Evolutionary conservation across 2,888 invertebrate species (phyloP).

Genomic region (Eurois occulta): DNA sequence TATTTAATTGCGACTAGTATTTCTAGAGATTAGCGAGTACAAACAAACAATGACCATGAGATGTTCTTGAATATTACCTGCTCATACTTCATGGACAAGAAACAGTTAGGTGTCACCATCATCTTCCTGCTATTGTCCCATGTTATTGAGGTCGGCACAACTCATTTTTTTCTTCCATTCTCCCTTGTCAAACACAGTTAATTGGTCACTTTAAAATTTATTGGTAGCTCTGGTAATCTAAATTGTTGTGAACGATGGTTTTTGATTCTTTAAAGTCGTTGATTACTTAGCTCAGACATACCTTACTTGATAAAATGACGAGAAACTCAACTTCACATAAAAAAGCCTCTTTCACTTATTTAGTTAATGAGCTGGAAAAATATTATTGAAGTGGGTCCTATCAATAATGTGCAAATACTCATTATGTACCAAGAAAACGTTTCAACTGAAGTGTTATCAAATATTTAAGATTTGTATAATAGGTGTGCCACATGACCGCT

Average conservation of each 20-base stretch:
- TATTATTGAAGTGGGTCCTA: background rate
- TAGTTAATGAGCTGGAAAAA: conserved; percentile 12
- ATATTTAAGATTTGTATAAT: conserved; percentile 21
- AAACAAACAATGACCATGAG: no score
- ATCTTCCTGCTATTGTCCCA: no score
- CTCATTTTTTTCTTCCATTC: no score
- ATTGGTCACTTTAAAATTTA: no score
- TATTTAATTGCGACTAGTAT: no score
- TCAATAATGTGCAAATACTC: background rate
- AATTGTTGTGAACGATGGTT: background rate
- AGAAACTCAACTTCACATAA: conserved; percentile 14
- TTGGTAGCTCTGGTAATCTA: no score
- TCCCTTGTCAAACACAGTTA: no score
- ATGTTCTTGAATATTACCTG: no score
- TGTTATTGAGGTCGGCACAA: no score
- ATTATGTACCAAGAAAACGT: background rate
- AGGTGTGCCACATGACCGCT: conserved; percentile 8
- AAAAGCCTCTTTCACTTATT: conserved; percentile 3
- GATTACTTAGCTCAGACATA: background rate
- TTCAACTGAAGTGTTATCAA: conserved; percentile 3
- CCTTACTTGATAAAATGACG: background rate
- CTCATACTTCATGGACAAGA: no score
- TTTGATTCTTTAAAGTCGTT: background rate
- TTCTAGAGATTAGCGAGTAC: no score
- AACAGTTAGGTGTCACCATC: no score